Conservation (phyloP, 2,888 invertebrate species). For the Mimas tiliae region DNA sequence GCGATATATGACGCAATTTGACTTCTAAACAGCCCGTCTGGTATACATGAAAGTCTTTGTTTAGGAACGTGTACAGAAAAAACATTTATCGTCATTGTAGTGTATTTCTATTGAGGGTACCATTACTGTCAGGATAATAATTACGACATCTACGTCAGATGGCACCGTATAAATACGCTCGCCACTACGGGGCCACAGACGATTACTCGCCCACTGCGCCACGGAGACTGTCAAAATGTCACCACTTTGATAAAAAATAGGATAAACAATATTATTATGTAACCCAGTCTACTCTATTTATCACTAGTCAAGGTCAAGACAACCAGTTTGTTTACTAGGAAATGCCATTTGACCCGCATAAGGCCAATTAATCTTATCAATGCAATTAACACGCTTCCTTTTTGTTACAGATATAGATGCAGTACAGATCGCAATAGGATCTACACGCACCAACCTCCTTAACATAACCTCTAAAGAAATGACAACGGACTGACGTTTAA, state of each 20-base stretch:
- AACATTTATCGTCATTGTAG: too few relatives aligned
- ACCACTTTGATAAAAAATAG: neutral
- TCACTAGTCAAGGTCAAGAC: conserved; percentile 15
- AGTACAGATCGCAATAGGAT: conserved; percentile 38
- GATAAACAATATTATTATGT: neutral
- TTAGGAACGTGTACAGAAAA: too few relatives aligned
- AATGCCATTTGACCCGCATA: conserved; percentile 21
- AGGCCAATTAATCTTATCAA: conserved; percentile 25
- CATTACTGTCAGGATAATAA: too few relatives aligned
- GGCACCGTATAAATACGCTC: too few relatives aligned
- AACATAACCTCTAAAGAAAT: conserved; percentile 42
- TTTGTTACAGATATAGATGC: conserved; percentile 69
- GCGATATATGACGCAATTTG: too few relatives aligned
- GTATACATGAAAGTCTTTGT: too few relatives aligned
- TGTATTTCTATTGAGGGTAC: too few relatives aligned
- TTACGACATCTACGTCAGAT: too few relatives aligned
- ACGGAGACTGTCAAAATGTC: too few relatives aligned
- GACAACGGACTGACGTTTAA: conserved; percentile 40
- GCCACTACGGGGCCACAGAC: too few relatives aligned
- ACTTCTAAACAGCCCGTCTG: too few relatives aligned
- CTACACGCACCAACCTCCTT: conserved; percentile 9
- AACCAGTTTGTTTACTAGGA: conserved; percentile 22
- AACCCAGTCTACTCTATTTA: conserved; percentile 1
- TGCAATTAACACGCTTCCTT: conserved; percentile 36
- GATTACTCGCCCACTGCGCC: too few relatives aligned